Conservation (phyloP, 2,113 vertebrate genomes). For the Neogale vison region DNA sequence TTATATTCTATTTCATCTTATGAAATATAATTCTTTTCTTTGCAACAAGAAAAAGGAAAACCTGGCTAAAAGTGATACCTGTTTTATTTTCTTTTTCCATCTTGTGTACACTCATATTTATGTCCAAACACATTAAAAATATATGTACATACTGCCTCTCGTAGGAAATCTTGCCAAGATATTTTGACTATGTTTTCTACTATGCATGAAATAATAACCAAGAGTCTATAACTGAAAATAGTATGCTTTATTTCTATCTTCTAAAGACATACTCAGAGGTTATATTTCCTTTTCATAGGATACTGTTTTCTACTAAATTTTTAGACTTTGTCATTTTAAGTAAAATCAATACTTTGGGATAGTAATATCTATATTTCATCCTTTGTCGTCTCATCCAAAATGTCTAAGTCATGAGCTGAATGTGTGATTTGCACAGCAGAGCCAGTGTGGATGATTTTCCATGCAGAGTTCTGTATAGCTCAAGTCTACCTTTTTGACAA, state of each 20-base stretch:
- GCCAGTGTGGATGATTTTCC: neutral
- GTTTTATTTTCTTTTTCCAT: conserved; percentile 14
- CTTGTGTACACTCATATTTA: neutral
- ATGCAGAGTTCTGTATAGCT: neutral
- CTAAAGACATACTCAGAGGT: neutral
- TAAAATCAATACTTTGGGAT: neutral
- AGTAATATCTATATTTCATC: conserved; percentile 18
- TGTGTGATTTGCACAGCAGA: neutral
- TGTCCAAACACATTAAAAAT: conserved; percentile 37
- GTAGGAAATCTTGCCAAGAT: neutral
- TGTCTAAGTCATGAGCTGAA: neutral
- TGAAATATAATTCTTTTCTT: conserved; percentile 28
- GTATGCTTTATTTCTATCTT: neutral
- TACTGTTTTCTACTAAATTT: conserved; percentile 4
- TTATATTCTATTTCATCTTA: conserved; percentile 34
- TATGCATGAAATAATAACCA: neutral
- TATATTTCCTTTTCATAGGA: neutral
- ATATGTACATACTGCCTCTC: neutral
- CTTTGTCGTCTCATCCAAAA: neutral
- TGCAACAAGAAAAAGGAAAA: neutral
- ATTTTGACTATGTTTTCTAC: neutral
- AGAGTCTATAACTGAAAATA: neutral
- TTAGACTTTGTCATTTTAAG: conserved; percentile 45
- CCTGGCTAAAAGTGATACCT: neutral
- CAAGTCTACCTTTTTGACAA: neutral